A percentile compares a stretch with the other conserved stretches of the same genome.
phyloP scores from a whole-genome alignment of 2,797 vertebrate species.

The Macropodus opercularis region DNA sequence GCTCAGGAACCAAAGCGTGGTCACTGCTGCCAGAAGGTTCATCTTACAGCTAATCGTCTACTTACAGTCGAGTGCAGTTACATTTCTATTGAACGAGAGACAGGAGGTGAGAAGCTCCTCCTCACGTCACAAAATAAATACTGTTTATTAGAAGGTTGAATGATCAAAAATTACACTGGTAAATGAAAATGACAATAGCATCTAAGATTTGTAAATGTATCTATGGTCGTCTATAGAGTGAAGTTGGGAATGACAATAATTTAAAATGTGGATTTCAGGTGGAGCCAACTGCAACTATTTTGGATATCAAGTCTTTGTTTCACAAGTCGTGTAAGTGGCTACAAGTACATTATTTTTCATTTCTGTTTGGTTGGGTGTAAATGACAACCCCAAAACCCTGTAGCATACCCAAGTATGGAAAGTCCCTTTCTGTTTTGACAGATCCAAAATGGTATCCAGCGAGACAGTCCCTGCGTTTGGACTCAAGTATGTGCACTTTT shows the following conservation, averaged over 20 bases:
- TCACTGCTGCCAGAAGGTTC: slow-evolving; percentile 22
- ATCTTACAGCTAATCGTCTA: slow-evolving; percentile 48
- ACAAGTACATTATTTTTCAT: neutral
- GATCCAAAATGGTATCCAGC: slow-evolving; percentile 96
- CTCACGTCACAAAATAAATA: slow-evolving; percentile 56
- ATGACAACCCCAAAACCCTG: neutral
- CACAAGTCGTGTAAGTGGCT: slow-evolving; percentile 89
- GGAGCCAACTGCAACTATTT: slow-evolving; percentile 91
- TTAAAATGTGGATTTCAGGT: slow-evolving; percentile 79
- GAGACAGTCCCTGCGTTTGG: slow-evolving; percentile 91
- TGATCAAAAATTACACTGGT: slow-evolving; percentile 9
- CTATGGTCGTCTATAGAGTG: neutral
- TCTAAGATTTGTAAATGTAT: neutral
- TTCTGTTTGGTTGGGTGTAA: neutral
- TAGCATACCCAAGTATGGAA: slow-evolving; percentile 15
- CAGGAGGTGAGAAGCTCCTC: slow-evolving; percentile 68
- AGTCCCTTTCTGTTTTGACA: slow-evolving; percentile 59
- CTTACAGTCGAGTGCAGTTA: slow-evolving; percentile 45
- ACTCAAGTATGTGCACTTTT: slow-evolving; percentile 86
- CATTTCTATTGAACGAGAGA: slow-evolving; percentile 46
- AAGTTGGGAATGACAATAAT: slow-evolving; percentile 10
- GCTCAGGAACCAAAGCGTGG: slow-evolving; percentile 31
- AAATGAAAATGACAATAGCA: slow-evolving; percentile 18
- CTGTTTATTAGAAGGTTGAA: slow-evolving; percentile 52
- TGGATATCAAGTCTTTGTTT: slow-evolving; percentile 94